Conservation (phyloP, 1,140 invertebrate species). For the Ylistrum balloti region DNA sequence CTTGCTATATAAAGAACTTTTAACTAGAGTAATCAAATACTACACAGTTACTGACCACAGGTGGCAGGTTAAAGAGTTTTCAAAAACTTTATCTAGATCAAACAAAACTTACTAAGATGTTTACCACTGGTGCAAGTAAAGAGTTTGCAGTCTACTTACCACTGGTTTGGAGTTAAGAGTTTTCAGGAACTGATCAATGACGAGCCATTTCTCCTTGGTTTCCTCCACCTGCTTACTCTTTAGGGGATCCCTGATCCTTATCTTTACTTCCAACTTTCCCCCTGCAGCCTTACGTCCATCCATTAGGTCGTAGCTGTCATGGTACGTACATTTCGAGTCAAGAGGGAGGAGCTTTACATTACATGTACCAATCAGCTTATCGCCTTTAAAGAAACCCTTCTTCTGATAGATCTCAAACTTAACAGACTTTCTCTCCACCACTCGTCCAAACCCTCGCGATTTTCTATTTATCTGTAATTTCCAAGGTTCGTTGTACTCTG, state of each 20-base stretch:
- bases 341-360: slow-evolving; percentile 92
- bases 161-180: slow-evolving; percentile 55
- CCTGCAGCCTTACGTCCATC: slow-evolving; percentile 94
- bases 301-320: slow-evolving; percentile 95
- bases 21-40: no score
- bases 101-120: no score
- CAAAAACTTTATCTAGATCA: no score
- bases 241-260: slow-evolving; percentile 95
- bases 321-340: slow-evolving; percentile 92
- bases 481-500: slow-evolving; percentile 91
- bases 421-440: slow-evolving; percentile 93
- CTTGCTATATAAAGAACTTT: no score
- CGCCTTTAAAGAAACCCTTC: slow-evolving; percentile 95
- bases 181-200: slow-evolving; percentile 84
- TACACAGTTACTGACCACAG: no score
- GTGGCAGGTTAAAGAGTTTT: no score
- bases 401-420: slow-evolving; percentile 96
- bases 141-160: not conserved
- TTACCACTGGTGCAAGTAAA: no score
- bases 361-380: slow-evolving; percentile 92
- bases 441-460: slow-evolving; percentile 89
- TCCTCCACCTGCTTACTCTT: slow-evolving; percentile 94
- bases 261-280: slow-evolving; percentile 95
- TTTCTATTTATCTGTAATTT: slow-evolving; percentile 91
- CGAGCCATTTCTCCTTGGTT: slow-evolving; percentile 95